Evolutionary conservation across 2,888 invertebrate species (phyloP).

Genomic region (Diplazon laetatorius): DNA sequence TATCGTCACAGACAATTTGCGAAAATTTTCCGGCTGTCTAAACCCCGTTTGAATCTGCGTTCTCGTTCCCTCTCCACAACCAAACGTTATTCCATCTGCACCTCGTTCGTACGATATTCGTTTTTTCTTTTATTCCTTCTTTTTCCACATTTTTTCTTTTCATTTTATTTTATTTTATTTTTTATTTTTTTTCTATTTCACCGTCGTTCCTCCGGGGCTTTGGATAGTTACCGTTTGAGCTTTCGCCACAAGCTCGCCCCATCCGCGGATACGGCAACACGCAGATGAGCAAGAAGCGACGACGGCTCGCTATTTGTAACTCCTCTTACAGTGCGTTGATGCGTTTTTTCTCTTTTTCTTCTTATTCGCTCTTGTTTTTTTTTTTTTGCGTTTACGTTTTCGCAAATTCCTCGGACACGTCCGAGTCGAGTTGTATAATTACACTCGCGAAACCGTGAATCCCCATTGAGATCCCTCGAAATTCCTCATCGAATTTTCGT

Average conservation of each 20-base stretch:
- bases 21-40: conserved; percentile 48
- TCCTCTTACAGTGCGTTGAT: conserved; percentile 16
- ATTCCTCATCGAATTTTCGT: neutral
- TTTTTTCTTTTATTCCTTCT: no score
- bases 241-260: conserved; percentile 54
- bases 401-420: no score
- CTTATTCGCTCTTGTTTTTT: no score
- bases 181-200: neutral
- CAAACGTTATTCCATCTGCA: neutral
- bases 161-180: conserved; percentile 1
- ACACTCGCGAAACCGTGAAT: neutral
- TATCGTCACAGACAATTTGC: conserved; percentile 51
- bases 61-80: conserved; percentile 16
- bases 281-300: conserved; percentile 37
- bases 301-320: conserved; percentile 43
- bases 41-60: conserved; percentile 7
- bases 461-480: no score
- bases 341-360: neutral
- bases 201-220: conserved; percentile 22
- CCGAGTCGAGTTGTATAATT: neutral
- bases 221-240: conserved; percentile 60
- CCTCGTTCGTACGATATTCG: conserved; percentile 28
- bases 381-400: neutral
- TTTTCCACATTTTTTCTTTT: no score
- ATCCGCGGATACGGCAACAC: conserved; percentile 2